A percentile compares a stretch with the other conserved stretches of the same genome.
These are phyloP conservation scores for Phylloscopus trochiloides DNA, from an alignment of 2,113 vertebrate genomes.

Conservation along the genomic window DNA sequence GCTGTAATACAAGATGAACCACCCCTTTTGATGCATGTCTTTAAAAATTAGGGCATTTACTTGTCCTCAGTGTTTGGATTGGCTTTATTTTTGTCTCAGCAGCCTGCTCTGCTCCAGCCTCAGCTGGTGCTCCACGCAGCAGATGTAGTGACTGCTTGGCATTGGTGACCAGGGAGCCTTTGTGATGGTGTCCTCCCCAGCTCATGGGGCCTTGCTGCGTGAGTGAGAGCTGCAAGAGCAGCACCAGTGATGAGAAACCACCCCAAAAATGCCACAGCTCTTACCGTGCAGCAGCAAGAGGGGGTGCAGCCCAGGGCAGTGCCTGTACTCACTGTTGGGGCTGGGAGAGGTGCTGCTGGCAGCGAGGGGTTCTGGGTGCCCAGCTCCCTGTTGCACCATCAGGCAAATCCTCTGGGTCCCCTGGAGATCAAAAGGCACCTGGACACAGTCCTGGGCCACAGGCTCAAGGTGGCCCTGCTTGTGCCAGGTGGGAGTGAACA, in stretches of 20 bases:
- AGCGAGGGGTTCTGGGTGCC: fast-evolving
- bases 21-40: fast-evolving
- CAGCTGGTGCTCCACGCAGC: not conserved
- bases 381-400: not conserved
- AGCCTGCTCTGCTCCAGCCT: not conserved
- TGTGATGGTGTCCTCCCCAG: not conserved
- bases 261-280: not conserved
- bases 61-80: not conserved
- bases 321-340: not conserved
- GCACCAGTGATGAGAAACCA: not conserved
- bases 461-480: not conserved
- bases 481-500: not conserved
- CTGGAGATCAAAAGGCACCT: not conserved
- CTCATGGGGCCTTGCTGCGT: fast-evolving
- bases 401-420: not conserved
- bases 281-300: fast-evolving
- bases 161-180: fast-evolving
- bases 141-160: not conserved
- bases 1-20: not conserved
- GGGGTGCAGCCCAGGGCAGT: not conserved
- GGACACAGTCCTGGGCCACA: not conserved
- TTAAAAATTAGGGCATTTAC: not conserved
- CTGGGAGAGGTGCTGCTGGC: not conserved
- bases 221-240: not conserved
- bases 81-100: not conserved